Evolutionary conservation across 2,888 invertebrate genomes (phyloP).

Genomic region (Acleris emargana): DNA sequence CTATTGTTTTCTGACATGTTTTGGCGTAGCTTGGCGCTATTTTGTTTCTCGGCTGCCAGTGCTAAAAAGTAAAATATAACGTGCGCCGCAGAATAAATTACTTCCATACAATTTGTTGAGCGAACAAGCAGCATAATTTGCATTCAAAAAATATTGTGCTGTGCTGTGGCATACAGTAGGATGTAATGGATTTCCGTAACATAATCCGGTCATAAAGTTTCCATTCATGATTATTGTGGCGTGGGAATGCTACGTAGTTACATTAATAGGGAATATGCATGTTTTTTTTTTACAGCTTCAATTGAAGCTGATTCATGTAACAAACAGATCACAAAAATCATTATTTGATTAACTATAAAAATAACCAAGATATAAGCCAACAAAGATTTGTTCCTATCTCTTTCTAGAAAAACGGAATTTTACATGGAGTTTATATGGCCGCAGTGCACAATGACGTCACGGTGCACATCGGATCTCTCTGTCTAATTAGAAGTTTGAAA

Average conservation of each 20-base stretch:
- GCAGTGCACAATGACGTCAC: no score
- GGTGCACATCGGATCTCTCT: no score
- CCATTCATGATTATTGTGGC: slow-evolving; percentile 8
- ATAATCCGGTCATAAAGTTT: slow-evolving; percentile 9
- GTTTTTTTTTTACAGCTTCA: no score
- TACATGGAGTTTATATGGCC: no score
- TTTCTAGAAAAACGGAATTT: no score
- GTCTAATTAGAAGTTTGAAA: no score
- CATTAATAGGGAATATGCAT: no score
- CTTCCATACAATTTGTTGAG: background rate
- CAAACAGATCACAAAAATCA: no score
- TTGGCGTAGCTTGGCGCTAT: slow-evolving; percentile 22
- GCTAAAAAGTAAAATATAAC: slow-evolving; percentile 2
- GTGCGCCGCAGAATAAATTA: slow-evolving; percentile 1
- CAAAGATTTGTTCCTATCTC: no score
- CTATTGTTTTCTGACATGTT: slow-evolving; percentile 34
- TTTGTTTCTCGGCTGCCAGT: slow-evolving; percentile 13
- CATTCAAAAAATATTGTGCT: background rate
- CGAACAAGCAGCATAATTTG: background rate
- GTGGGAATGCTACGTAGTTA: background rate
- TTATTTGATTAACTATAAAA: no score
- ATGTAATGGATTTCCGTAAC: slow-evolving; percentile 14
- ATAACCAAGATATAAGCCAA: no score
- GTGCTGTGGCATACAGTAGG: background rate
- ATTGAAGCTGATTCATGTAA: no score